Base-by-base conservation (phyloP, 35 echinoderm and acorn worm genomes). In the Strongylocentrotus purpuratus region DNA sequence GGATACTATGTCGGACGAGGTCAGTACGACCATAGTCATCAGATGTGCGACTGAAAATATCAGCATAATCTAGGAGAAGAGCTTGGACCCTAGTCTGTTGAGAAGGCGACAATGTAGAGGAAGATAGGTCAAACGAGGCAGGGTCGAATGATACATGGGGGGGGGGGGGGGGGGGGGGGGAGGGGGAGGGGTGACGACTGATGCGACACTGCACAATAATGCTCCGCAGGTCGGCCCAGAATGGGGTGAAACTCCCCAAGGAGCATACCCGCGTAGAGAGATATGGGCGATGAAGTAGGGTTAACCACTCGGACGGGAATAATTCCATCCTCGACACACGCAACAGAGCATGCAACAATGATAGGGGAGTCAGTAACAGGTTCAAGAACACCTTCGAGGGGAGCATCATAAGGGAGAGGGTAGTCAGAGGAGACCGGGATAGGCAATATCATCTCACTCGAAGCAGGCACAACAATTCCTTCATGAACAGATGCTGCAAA, bases 21-120 rank as follows among this genome's bases (percentile, higher is more conserved):
- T 59, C 52, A 31, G 96, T 96, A 8, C 52, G 92, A 2, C 96
- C 95, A 47, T 94, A 94, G 32, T 97, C 95, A 70, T 89, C 33
- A 31, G 52, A 11, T 25, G 60, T 28, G 2, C 33, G 45, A 33
- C 86, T 85, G 32, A 96, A 96, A 35, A 96, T 46, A 70, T 94
- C 60, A 85, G 61, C 94, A 85, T 86, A 94, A 17, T 86, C 61
- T 7, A 2, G 7, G 2, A 94, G 13, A 8, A 94, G 46, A 4
- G 9, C 33, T 45, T 86, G 60, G 13, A 41, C 94, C 3, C 31
- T 9, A 25, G 11, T 3, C 4, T 4, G 46, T 28, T 95, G 13
- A 48, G 78, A 22, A 4, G 94, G 85, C 5, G 94, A 87, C 14
- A 95, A 31, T 17, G 31, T 17, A 1, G 85, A 15, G 5, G 71